Base-by-base conservation (phyloP, 2,888 invertebrate species). In the Antitype chi region DNA sequence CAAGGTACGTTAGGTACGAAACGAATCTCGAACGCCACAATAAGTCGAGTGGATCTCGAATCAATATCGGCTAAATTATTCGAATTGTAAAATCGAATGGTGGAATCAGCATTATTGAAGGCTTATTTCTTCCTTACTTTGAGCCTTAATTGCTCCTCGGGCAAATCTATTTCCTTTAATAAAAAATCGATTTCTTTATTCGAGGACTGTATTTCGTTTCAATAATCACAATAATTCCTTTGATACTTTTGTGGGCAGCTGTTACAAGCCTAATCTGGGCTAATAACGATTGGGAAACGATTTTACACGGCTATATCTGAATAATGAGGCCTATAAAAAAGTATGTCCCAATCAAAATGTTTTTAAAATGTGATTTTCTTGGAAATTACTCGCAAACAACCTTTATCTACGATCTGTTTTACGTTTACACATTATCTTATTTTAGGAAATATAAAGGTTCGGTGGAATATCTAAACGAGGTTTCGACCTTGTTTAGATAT, bases 271-370 rank as follows among this genome's bases (percentile, higher is more conserved):
- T 89, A 90, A 90, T 90, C 89, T 87, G 72, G 80, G 72, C 85
- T 89, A 85, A 82, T 90, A 89, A 88, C 88, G 84, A 87, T 85
- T 85, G 78, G 73, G 75, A 86, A 83, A 71, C 84, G 76, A 85
- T 89, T 86, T 79, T 87, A 82, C 83, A 86, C 74, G 77, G 81
- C 84, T 80, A 76, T 86, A 86, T 72, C 74, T 88, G 81, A 90
- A 89, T 90, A 89, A 90, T 89, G 86, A 86, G 38, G 67, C 70
- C 83, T 80, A 90, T 91, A 89, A 91, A 91, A 89, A 77, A 73
- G 55, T 86, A 86, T 80, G 38, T 52, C 38, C 73, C 59, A 77
- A 63, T 79, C 67, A 82, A 86, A 82, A 81, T 70, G 84, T 77
- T 84, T 84, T 80, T 78, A 76, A 86, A 85, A 86, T 67, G 70